These are phyloP conservation scores for Ptychodera flava DNA, from an alignment of 35 echinoderm and acorn worm genomes.

Conservation along the genomic window DNA sequence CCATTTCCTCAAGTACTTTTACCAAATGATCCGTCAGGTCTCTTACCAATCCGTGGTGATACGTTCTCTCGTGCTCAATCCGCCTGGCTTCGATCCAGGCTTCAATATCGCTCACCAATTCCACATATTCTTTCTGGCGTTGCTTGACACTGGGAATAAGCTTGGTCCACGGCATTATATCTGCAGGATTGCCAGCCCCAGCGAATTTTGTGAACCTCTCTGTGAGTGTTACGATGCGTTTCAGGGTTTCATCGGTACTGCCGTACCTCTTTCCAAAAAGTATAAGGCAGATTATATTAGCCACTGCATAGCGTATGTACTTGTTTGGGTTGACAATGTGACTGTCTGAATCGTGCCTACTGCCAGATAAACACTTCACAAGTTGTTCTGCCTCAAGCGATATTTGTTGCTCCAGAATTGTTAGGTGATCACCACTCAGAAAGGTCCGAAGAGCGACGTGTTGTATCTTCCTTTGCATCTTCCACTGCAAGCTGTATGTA, in stretches of 20 bases:
- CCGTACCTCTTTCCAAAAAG: background rate
- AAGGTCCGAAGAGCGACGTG: background rate
- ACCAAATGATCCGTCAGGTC: background rate
- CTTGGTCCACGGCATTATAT: background rate
- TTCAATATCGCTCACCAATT: background rate
- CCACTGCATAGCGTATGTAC: background rate
- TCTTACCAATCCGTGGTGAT: background rate
- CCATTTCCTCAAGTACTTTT: background rate
- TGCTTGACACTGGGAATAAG: background rate
- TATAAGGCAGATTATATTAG: background rate
- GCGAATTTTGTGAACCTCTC: background rate
- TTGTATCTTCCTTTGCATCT: background rate
- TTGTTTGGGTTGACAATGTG: background rate
- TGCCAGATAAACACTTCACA: background rate
- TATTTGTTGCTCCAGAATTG: background rate
- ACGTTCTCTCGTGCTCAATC: background rate
- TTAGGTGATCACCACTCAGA: background rate
- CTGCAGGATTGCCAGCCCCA: background rate
- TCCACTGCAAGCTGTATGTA: background rate
- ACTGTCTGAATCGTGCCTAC: background rate
- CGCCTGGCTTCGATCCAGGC: background rate
- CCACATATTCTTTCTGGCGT: background rate
- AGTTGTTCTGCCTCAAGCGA: background rate
- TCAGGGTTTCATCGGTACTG: background rate
- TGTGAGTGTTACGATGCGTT: background rate